These are phyloP conservation scores for Gadopsis marmoratus DNA, from an alignment of 2,797 vertebrate genomes.

Conservation along the genomic window DNA sequence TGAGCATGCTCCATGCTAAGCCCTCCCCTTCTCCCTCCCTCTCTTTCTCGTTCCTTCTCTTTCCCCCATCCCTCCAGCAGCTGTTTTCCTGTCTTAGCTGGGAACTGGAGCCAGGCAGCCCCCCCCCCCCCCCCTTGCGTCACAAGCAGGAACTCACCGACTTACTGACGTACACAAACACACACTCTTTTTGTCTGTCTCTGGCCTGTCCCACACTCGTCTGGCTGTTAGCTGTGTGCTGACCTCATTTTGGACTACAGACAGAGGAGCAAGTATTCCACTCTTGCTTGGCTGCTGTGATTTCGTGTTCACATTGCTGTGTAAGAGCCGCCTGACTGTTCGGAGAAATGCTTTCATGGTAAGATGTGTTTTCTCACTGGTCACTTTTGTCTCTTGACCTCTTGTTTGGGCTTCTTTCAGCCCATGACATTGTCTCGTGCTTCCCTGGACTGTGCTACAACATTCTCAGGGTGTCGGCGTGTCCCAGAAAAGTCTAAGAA, in stretches of 20 bases:
- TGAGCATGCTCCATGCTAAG: constrained; percentile 38
- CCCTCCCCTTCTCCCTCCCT: constrained; percentile 42
- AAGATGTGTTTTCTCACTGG: constrained; percentile 54
- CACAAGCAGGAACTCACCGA: constrained; percentile 72
- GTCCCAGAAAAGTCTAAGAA: neutral
- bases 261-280: constrained; percentile 60
- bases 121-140: constrained; percentile 50
- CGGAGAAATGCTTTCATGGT: constrained; percentile 72
- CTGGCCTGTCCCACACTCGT: constrained; percentile 54
- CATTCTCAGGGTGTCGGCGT: neutral
- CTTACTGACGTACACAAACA: constrained; percentile 44
- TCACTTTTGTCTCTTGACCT: constrained; percentile 35
- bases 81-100: constrained; percentile 78
- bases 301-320: constrained; percentile 58
- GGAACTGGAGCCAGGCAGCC: constrained; percentile 66
- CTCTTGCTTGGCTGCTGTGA: constrained; percentile 57
- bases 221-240: constrained; percentile 62
- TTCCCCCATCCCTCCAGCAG: constrained; percentile 61
- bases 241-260: constrained; percentile 64
- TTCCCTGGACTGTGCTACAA: neutral
- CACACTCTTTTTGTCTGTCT: constrained; percentile 34
- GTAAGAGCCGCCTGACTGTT: constrained; percentile 63
- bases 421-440: constrained; percentile 19
- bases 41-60: constrained; percentile 14
- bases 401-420: constrained; percentile 37